A percentile compares a stretch with the other conserved stretches of the same genome.
Conservation (phyloP, 2,888 invertebrate genomes). For the Endotricha flammealis region DNA sequence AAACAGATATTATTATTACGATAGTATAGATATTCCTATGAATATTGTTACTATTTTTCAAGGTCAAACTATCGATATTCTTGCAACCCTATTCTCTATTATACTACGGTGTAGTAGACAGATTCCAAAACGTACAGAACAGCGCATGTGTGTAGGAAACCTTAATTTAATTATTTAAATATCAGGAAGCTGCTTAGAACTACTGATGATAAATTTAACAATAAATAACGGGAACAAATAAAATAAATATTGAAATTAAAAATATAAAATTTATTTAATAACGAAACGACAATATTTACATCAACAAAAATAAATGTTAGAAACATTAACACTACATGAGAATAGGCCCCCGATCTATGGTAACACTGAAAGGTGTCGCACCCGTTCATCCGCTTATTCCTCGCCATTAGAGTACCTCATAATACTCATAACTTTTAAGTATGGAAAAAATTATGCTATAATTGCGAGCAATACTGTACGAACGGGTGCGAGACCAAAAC, state of each 20-base stretch:
- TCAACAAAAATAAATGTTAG: conserved; percentile 51
- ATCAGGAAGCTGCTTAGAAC: conserved; percentile 24
- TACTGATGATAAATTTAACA: conserved; percentile 8
- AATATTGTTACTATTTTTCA: too few species aligned
- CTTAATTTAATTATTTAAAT: conserved; percentile 15
- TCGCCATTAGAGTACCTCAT: too few species aligned
- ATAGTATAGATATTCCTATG: too few species aligned
- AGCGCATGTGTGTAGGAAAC: conserved; percentile 20
- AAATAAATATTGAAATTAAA: conserved; percentile 45
- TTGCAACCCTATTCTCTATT: too few species aligned
- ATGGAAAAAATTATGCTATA: too few species aligned
- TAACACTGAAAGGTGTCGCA: conserved; percentile 3
- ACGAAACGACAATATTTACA: conserved; percentile 67
- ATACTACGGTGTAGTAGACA: too few species aligned
- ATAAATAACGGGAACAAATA: conserved; percentile 29
- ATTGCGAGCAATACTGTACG: too few species aligned
- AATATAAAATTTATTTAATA: conserved; percentile 64
- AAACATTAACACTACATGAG: conserved; percentile 48
- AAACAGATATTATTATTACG: too few species aligned
- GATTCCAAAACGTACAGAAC: conserved; percentile 15
- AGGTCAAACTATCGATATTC: too few species aligned
- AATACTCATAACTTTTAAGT: too few species aligned
- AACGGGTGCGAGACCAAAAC: too few species aligned
- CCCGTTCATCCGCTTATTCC: too few species aligned
- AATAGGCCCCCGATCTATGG: conserved; percentile 36